Evolutionary conservation across 2,113 vertebrate species (phyloP).

Genomic region (Charina bottae): DNA sequence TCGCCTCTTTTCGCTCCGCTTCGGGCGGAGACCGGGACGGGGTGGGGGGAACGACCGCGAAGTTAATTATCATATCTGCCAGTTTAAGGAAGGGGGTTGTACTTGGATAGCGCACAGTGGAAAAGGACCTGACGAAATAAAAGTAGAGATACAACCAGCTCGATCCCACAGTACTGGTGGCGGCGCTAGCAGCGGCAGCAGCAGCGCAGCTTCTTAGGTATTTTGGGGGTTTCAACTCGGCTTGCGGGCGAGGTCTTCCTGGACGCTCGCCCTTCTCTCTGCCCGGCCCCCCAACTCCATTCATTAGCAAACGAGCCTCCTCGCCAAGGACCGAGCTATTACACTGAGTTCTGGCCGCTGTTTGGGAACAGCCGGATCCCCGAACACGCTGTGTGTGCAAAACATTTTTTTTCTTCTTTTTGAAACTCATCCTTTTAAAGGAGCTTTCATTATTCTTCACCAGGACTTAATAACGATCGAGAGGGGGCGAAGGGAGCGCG

Average conservation of each 20-base stretch:
- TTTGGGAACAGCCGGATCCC: background rate
- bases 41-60: conserved; percentile 61
- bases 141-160: conserved; percentile 74
- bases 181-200: conserved; percentile 66
- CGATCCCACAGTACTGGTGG: conserved; percentile 49
- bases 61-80: conserved; percentile 80
- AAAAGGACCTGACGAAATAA: conserved; percentile 74
- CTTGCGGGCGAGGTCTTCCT: background rate
- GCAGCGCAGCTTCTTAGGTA: conserved; percentile 30
- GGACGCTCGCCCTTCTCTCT: conserved; percentile 39
- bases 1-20: conserved; percentile 63
- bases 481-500: background rate
- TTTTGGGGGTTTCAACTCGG: conserved; percentile 4
- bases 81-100: conserved; percentile 85
- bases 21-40: background rate
- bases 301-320: conserved; percentile 52
- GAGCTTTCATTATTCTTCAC: background rate
- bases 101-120: conserved; percentile 69
- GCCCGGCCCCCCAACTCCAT: conserved; percentile 41
- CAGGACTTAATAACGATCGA: background rate
- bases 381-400: conserved; percentile 23
- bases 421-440: background rate
- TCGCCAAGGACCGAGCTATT: background rate
- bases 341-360: background rate
- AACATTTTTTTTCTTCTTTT: conserved; percentile 29